Percentiles rank a stretch among this genome's conserved stretches.
Evolutionary conservation across 2,888 invertebrate species (phyloP).

Genomic region (Ceriagrion tenellum): DNA sequence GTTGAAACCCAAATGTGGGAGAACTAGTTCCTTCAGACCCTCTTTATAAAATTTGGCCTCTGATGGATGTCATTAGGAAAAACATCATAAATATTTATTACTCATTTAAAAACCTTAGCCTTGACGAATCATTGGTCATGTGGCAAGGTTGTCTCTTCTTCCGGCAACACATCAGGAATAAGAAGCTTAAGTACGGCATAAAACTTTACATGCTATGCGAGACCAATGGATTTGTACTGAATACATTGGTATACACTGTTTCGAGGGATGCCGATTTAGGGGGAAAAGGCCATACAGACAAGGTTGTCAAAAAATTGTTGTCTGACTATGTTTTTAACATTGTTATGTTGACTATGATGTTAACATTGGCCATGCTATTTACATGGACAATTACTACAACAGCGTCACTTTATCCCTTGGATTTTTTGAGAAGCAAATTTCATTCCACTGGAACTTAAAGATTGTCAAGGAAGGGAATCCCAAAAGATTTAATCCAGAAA

Average conservation of each 20-base stretch:
- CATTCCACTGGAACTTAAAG: background rate
- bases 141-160: slow-evolving; percentile 75
- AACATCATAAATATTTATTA: slow-evolving; percentile 74
- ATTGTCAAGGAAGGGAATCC: background rate
- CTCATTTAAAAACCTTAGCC: slow-evolving; percentile 74
- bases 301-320: slow-evolving; percentile 69
- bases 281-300: slow-evolving; percentile 69
- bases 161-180: slow-evolving; percentile 75
- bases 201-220: slow-evolving; percentile 75
- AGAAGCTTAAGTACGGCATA: slow-evolving; percentile 75
- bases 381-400: background rate
- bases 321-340: too few relatives aligned
- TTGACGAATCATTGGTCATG: slow-evolving; percentile 75
- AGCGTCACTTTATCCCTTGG: background rate
- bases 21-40: background rate
- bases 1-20: background rate
- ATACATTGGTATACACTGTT: slow-evolving; percentile 72
- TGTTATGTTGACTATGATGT: too few relatives aligned
- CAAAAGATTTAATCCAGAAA: background rate
- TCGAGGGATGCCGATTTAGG: slow-evolving; percentile 72
- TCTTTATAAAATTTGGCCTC: slow-evolving; percentile 68
- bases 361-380: background rate
- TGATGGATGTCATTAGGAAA: slow-evolving; percentile 76
- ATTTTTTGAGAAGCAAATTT: background rate
- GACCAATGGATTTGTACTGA: slow-evolving; percentile 74